Evolutionary conservation across 2,888 invertebrate species (phyloP), one percentile per base, ranked within the genome.

Genomic region (Eueremaeus valkanovi): DNA sequence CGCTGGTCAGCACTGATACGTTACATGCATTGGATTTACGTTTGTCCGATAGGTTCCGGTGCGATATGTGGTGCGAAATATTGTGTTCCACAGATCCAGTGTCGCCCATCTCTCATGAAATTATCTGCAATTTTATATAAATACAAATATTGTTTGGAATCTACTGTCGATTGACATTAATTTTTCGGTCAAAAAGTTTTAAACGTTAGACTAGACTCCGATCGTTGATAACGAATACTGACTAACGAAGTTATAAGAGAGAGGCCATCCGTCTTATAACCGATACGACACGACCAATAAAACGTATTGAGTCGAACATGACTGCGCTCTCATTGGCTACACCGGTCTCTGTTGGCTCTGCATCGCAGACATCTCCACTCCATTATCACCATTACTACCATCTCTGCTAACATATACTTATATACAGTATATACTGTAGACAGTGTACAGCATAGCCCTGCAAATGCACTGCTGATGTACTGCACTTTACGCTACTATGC

Each of bases 1-100:
- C 74, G 3, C 33, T 13, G 16, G 74, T 29, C 18, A 73, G 45
- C 21, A 61, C 55, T 16, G 74, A 58, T 21, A 73, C 61, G 31
- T 61, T 73, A 24, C 74, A 73, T n/a, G 63, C 16, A 3, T 21
- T 73, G 1, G 74, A 24, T 24, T 73, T 73, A 31, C 74, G 36
- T 45, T 73, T 73, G 29, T 73, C 74, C 5, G 74, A 27, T 31
- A 73, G 6, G 16, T 58, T 61, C n/a, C 74, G 63, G 58, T 73
- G 74, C 27, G 61, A 61, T 61, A 61, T 31, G 31, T 61, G 61
- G 31, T 61, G 61, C 1, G 61, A 3, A 31, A 61, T 61, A 61
- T 16, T 31, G 1, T 61, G 61, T 18, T 61, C 61, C 29, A 61
- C 31, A 18, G 31, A 11, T 29, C 61, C 61, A 33, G 16, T 61